Base-by-base conservation (phyloP, 2,797 vertebrate genomes). In the Forpus xanthops region DNA sequence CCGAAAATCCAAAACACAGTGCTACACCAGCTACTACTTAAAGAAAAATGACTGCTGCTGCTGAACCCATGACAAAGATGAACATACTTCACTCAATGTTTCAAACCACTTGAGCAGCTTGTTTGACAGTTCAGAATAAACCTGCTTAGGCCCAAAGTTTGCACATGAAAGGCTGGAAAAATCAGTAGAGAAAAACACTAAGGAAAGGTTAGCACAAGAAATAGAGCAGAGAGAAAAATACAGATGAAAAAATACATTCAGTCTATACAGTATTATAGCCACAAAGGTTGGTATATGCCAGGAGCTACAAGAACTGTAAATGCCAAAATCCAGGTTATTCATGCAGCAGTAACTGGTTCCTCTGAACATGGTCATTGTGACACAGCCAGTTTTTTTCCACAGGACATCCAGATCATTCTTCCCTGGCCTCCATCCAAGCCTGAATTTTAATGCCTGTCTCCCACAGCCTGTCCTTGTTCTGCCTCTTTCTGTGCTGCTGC, bases 161-260 rank as follows among this genome's bases (percentile, higher is more conserved):
- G 66, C 62, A 84, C 74, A 84, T 47, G 50, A 94, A 90, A 94
- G 64, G 74, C 52, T 95, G 90, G 74, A 94, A 95, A 95, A 95
- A 89, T 33, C 64, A 73, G 47, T n/a, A 84, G 80, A 88, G 50
- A 64, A 95, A 95, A 94, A 76, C 80, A 86, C 64, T 37, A 74
- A 72, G 80, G 88, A 90, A 86, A 95, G 60, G 83, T 93, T 93
- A 85, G 64, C 37, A 64, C 60, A 90, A 88, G 85, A 95, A 96
- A 95, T 31, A 94, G 74, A 86, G 80, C 83, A 87, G 83, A 94
- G 80, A 94, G 83, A 94, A 85, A 95, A 94, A 85, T 82, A 52
- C 88, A 87, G 55, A 76, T 90, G 60, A 84, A 91, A 95, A 93
- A 45, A 91, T 87, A 82, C 33, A 52, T 90, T 89, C 74, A 82